Conservation (phyloP, 2,888 invertebrate genomes). For the Cryptosula pallasiana region DNA sequence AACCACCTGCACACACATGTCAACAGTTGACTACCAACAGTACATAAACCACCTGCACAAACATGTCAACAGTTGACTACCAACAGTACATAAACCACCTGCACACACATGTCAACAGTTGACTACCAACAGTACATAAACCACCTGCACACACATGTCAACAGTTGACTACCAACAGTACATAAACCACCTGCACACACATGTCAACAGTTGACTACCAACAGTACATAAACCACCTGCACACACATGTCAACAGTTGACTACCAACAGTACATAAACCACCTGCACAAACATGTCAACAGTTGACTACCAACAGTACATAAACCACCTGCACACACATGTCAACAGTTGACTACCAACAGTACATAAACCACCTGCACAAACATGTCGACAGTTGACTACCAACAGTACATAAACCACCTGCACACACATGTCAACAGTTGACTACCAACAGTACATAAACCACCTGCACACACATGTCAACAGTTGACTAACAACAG, state of each 20-base stretch:
- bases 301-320: not conserved
- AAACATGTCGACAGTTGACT: too few relatives aligned
- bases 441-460: too few relatives aligned
- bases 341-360: not conserved
- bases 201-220: not conserved
- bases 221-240: not conserved
- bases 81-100: not conserved
- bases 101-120: not conserved
- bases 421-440: too few relatives aligned
- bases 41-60: not conserved
- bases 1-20: not conserved
- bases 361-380: not conserved
- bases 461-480: too few relatives aligned
- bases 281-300: not conserved
- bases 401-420: too few relatives aligned
- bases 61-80: not conserved
- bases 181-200: not conserved
- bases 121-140: not conserved
- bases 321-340: not conserved
- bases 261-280: not conserved
- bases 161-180: not conserved
- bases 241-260: not conserved
- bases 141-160: not conserved
- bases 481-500: too few relatives aligned
- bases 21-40: not conserved